Conservation (phyloP, 2,797 vertebrate genomes). For the Sebastes ruberrimus region DNA sequence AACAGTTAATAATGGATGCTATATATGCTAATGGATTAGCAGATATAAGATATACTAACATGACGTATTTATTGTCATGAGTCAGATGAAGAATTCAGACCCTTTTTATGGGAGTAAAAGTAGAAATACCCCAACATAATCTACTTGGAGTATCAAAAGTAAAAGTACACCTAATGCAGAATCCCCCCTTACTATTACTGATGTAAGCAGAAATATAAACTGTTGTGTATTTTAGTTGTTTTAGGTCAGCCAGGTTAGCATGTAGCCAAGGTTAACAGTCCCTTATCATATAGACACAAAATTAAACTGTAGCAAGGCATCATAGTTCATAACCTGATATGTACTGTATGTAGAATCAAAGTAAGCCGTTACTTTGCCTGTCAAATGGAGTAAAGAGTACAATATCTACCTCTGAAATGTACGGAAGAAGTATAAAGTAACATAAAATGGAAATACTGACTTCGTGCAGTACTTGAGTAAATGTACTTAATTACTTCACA, state of each 20-base stretch:
- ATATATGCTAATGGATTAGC: too few species aligned
- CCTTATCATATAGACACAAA: too few species aligned
- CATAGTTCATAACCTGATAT: not conserved
- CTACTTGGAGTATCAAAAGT: not conserved
- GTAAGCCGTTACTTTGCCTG: not conserved
- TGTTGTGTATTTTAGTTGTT: not conserved
- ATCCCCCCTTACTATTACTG: not conserved
- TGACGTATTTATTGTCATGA: not conserved
- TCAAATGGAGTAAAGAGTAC: not conserved
- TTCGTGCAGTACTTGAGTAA: not conserved
- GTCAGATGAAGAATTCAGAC: not conserved
- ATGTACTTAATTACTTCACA: not conserved
- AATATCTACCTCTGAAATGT: not conserved
- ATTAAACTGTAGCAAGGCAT: not conserved
- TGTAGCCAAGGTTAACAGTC: not conserved
- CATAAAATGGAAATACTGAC: not conserved
- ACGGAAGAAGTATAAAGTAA: not conserved
- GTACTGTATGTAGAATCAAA: too few species aligned
- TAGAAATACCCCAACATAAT: not conserved
- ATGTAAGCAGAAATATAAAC: not conserved
- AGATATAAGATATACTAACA: not conserved
- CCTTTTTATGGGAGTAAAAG: not conserved
- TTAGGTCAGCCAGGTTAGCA: too few species aligned
- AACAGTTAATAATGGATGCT: not conserved
- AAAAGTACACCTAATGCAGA: not conserved